Evolutionary conservation across 2,797 vertebrate genomes (phyloP).

Genomic region (Glyptemys insculpta): DNA sequence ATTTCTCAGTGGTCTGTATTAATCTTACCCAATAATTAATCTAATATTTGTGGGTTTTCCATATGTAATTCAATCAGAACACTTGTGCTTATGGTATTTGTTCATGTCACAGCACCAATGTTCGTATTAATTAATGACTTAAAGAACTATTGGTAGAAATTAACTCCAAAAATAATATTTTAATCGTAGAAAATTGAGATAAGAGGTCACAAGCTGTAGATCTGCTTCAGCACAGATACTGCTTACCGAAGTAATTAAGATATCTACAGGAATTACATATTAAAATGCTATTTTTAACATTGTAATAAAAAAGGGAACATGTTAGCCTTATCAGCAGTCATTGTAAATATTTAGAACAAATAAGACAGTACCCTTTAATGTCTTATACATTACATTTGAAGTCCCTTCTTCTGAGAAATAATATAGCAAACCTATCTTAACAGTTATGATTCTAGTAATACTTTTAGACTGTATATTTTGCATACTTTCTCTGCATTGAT

Average conservation of each 20-base stretch:
- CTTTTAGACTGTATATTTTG: neutral
- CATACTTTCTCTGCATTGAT: neutral
- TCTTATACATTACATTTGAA: neutral
- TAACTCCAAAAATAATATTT: neutral
- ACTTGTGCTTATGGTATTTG: neutral
- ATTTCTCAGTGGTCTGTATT: neutral
- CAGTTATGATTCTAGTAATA: neutral
- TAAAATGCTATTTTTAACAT: neutral
- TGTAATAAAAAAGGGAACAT: neutral
- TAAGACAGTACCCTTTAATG: neutral
- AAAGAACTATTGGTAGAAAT: neutral
- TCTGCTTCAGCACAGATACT: neutral
- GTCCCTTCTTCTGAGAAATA: neutral
- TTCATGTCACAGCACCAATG: neutral
- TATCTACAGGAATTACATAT: neutral
- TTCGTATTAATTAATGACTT: neutral
- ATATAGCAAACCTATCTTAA: neutral
- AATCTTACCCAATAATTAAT: neutral
- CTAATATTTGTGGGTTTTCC: neutral
- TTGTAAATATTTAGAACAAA: neutral
- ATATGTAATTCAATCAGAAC: fast-evolving
- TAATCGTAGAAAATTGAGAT: neutral
- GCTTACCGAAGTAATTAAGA: neutral
- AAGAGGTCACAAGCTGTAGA: neutral
- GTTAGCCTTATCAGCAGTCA: neutral